Base-by-base conservation (phyloP, 2,797 vertebrate genomes). In the Lithobates sylvaticus region DNA sequence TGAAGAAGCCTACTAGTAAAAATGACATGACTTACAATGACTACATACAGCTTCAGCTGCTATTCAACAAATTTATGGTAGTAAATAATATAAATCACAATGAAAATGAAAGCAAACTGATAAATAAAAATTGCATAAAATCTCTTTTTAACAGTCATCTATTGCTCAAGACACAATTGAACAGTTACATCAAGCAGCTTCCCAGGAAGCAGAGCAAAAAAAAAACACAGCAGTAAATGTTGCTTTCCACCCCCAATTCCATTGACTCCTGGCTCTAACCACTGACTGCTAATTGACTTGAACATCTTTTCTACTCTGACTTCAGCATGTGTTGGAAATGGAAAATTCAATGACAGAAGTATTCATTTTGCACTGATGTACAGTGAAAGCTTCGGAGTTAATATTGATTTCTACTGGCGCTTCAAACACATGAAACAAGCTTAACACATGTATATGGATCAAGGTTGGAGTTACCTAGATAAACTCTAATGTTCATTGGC, bases 381-480 rank as follows among this genome's bases (percentile, higher is more conserved):
- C 73, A 84, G 47, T 80, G 61, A 84, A 87, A 84, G 81, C 86
- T 70, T 39, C 27, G 81, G 71, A 84, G 70, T 80, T 75, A 75
- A 61, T 87, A 87, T 84, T 80, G 86, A 87, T 87, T 80, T 80
- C 39, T 71, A 61, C 18, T 42, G 18, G 10, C 27, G 64, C 76
- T 70, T 84, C 29, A 84, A 87, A 87, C 86, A 87, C 69, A 80
- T 61, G 70, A 76, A 76, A 84, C 61, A 80, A 81, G 34, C 81
- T 70, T 70, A 78, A 84, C 86, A 84, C 73, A 74, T 87, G 86
- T 87, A 58, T 84, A 87, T 84, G 74, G 81, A 87, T 87, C 64
- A 78, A 42, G 76, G 76, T 76, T 58, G 80, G 39, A 64, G 74
- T 42, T 54, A 76, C 1, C 69, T 58, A 39, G 70, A 47, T 78